Evolutionary conservation across 1,140 invertebrate species (phyloP), one percentile per base, ranked within the genome.

Genomic region (Drosophila varians): DNA sequence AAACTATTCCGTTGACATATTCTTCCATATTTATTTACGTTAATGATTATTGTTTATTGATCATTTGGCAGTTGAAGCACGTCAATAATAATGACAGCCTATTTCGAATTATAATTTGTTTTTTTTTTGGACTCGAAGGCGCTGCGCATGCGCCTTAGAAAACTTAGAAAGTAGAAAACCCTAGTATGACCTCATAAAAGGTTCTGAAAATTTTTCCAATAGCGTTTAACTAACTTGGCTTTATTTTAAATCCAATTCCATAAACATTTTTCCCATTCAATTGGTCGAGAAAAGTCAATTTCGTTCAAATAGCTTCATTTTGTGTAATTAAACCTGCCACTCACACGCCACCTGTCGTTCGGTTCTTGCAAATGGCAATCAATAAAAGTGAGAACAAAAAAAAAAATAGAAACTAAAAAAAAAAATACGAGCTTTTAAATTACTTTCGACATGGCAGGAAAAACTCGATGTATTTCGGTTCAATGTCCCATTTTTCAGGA

Each of bases 61-160:
- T 55, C 18, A 34, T 11, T 16, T 0, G 14, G 0, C 5, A 68
- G 26, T 8, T 56, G 9, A 1, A 4, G 18, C 69, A 73, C 69
- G 69, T 73, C 54, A 2, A 0, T 19, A 19, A 53, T 72, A 62
- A 62, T 54, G 49, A 72, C 34, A 54, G 45, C 9, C 46, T 19
- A 52, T 45, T 51, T 21, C 12, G 25, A 36, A 43, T 36, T 56
- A 12, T 6, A 23, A 70, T 53, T 16, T 12, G 8, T 45, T 26
- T 64, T 69, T 12, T n/a, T 45, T 26, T 64, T 69, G 36, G 54
- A 45, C 14, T 12, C 28, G 6, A 1, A 40, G 57, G 57, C 69
- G 77, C 70, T 70, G 74, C 69, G 79, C 78, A 84, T 73, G 79
- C 74, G 79, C 74, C 77, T n/a, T n/a, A n/a, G n/a, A n/a, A n/a